Evolutionary conservation across 2,888 invertebrate species (phyloP).

Genomic region (Drosophila mulleri): DNA sequence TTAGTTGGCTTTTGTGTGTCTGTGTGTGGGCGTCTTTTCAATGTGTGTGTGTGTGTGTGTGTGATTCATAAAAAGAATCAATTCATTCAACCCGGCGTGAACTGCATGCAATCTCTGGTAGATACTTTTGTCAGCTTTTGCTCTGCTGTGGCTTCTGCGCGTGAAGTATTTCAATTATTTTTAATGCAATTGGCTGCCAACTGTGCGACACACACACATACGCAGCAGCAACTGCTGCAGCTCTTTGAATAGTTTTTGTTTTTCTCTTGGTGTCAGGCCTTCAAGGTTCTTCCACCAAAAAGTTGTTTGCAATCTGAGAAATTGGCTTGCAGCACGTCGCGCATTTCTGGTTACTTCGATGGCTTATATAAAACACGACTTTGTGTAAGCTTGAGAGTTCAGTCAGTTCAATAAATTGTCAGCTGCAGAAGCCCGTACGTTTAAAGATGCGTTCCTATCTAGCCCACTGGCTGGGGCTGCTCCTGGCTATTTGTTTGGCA

Average conservation of each 20-base stretch:
- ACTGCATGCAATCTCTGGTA: neutral
- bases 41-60: neutral
- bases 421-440: constrained; percentile 14
- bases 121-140: constrained; percentile 29
- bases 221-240: neutral
- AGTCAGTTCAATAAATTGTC: constrained; percentile 26
- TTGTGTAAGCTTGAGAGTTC: constrained; percentile 22
- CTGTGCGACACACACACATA: constrained; percentile 16
- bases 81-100: constrained; percentile 23
- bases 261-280: constrained; percentile 12
- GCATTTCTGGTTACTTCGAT: constrained; percentile 30
- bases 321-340: constrained; percentile 61
- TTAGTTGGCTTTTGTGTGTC: constrained; percentile 38
- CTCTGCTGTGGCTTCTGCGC: constrained; percentile 59
- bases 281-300: constrained; percentile 63
- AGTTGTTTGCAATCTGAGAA: constrained; percentile 50
- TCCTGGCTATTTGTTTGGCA: constrained; percentile 29
- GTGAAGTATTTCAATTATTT: constrained; percentile 66
- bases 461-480: constrained; percentile 33
- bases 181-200: constrained; percentile 51
- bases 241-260: constrained; percentile 19
- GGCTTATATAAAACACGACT: constrained; percentile 63
- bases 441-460: constrained; percentile 40
- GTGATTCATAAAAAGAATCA: constrained; percentile 30
- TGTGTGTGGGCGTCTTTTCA: neutral